Base-by-base conservation (phyloP, 1,140 invertebrate genomes). In the Trissolcus basalis region DNA sequence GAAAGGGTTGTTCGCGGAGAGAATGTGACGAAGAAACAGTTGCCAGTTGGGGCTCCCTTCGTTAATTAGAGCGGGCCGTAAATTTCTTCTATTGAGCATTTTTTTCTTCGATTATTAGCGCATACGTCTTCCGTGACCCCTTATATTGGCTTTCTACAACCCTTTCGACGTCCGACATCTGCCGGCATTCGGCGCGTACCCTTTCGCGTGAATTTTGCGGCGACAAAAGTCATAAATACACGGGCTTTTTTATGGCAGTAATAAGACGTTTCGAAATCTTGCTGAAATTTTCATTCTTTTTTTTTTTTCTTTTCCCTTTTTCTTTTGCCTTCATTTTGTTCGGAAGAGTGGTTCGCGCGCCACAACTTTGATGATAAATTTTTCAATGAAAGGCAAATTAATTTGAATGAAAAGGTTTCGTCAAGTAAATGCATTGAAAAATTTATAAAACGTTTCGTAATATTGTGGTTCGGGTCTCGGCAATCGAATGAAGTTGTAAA, bases 51-150 rank as follows among this genome's bases (percentile, higher is more conserved):
- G 41, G 50, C 69, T 59, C 85, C 82, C 81, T 85, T 87, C 80
- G 85, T 89, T 88, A 89, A 88, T 89, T 88, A 89, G 86, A 79
- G 78, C 61, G 75, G 71, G 81, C 65, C 84, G 85, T 89, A 89
- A 89, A 89, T 89, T 88, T 87, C 82, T 87, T 89, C 85, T 84
- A 88, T 87, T 86, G 83, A 85, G 85, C 82, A 85, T 74, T 87
- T 87, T 88, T 87, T 87, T 86, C 86, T 87, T 88, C 87, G 87
- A 89, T 88, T 87, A 89, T 89, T 89, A 88, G 83, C 77, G 84
- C 86, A 87, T 88, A 86, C 80, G 84, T 88, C 87, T 86, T 86
- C 80, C 50, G 55, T 56, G 77, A 82, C 81, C 84, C 85, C 82
- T 86, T 84, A n/a, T n/a, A 85, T 86, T 85, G 79, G 81, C 76